Base-by-base conservation (phyloP, 2,797 vertebrate species). In the Gallinago nigripennis region DNA sequence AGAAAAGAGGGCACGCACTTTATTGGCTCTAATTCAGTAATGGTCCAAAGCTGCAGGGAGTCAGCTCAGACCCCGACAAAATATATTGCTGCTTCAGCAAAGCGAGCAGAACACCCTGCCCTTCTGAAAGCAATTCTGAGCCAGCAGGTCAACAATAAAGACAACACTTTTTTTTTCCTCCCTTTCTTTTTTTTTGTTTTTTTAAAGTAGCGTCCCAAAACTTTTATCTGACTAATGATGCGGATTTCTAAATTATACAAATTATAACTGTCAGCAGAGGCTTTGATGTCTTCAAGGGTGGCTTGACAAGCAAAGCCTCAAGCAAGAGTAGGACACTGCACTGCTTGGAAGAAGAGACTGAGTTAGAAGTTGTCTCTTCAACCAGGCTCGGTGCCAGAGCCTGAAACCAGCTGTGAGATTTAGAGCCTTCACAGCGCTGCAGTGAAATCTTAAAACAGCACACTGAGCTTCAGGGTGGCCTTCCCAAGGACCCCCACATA, bases 1-100 rank as follows among this genome's bases (percentile, higher is more conserved):
- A 92, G 64, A 65, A 94, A 92, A 91, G 78, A 91, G 79, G 84
- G 58, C 76, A 86, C 1, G 23, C 37, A 37, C 58, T 88, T 95
- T 86, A 93, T 77, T 78, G 35, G 57, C 63, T 94, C 12, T 88
- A 90, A 91, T 90, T 94, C 87, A 86, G 80, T 92, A 90, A 90
- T 46, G 73, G 87, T 79, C 25, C 69, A 84, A 85, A 95, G 63
- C 91, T 53, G 72, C 63, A 79, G 94, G 82, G 72, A 91, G 82
- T 76, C 79, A 86, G 23, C 58, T 94, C 76, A 94, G 85, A 88
- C 66, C 65, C 90, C 28, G 13, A 84, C 37, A 91, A 88, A 95
- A 94, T 91, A 76, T 64, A 81, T 61, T 79, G 58, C 77, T 94
- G 35, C 50, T 82, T 90, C 91, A 84, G 82, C 56, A 94, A 90